Conservation (phyloP, 2,888 invertebrate species). For the Thumatha senex region DNA sequence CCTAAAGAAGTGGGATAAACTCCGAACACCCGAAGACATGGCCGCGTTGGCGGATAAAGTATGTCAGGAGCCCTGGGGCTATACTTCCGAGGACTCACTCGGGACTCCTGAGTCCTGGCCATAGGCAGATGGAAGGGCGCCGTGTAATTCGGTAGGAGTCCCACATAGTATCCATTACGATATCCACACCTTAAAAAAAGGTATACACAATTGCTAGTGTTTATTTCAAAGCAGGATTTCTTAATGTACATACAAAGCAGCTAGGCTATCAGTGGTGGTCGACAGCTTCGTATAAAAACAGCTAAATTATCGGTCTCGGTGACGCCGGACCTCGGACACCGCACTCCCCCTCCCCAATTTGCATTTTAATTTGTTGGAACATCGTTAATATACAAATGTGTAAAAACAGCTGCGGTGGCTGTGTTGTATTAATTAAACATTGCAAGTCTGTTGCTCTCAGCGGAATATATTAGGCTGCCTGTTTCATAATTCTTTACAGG, state of each 20-base stretch:
- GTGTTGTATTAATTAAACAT: slow-evolving; percentile 18
- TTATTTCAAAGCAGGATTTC: neutral
- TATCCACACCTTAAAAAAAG: too few relatives aligned
- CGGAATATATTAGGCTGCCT: slow-evolving; percentile 3
- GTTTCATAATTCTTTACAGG: neutral
- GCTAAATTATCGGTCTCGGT: slow-evolving; percentile 26
- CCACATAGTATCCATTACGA: too few relatives aligned
- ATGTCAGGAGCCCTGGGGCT: too few relatives aligned
- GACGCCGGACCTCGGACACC: slow-evolving; percentile 15
- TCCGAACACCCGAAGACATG: too few relatives aligned
- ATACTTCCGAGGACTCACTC: too few relatives aligned
- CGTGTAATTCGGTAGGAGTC: too few relatives aligned
- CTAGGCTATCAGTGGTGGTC: slow-evolving; percentile 33
- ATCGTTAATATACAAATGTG: slow-evolving; percentile 35
- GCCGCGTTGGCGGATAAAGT: too few relatives aligned
- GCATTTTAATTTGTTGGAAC: slow-evolving; percentile 47
- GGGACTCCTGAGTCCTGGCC: too few relatives aligned
- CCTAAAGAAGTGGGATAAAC: too few relatives aligned
- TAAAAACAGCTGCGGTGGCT: slow-evolving; percentile 20
- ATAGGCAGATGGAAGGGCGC: too few relatives aligned
- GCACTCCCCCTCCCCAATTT: slow-evolving; percentile 30
- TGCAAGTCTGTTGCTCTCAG: slow-evolving; percentile 3
- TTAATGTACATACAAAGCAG: too few relatives aligned
- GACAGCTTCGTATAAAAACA: slow-evolving; percentile 32
- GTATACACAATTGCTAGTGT: too few relatives aligned